Evolutionary conservation across 53 echinoderm and acorn worm species (phyloP), one percentile per base, ranked within the genome.

Genomic region (Arbacia lixula): DNA sequence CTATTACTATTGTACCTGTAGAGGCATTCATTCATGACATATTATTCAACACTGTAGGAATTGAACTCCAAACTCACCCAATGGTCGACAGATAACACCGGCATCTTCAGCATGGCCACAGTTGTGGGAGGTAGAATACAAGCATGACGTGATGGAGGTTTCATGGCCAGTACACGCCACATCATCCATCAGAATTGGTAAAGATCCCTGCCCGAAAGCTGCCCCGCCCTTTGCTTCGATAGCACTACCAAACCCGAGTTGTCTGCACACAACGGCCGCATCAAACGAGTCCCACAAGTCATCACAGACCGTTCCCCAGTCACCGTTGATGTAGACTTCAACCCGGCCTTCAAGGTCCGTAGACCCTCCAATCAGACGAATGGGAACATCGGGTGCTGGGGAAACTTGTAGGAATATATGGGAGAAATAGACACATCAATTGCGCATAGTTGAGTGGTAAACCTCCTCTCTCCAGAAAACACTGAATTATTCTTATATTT

Each of bases 221-320:
- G 71, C 50, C 3, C 0, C 0, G 1, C 17, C 19, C 0, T 28
- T 38, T 19, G 71, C 71, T 26, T 22, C 8, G 8, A 8, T 43
- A 17, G 71, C 71, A 26, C 41, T 40, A 12, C 71, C 71, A 12
- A 71, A 71, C 25, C 71, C 71, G 2, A 71, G 71, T 43, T 71
- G 71, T 28, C 28, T 71, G 49, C 71, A 71, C 1, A 6, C 71
- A 22, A 71, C 49, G 27, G 29, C 43, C 29, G 49, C 71, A 71
- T 71, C 71, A 9, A 6, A 19, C 29, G 43, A 29, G 4, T 38
- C 12, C 71, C 71, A 71, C 12, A 43, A 41, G 43, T 71, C 71
- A 46, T 71, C 71, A 17, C 71, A 71, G 10, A 71, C 49, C 5
- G 71, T 71, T 29, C 71, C 71, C 71, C 71, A 71, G 0, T 71